These are phyloP conservation scores for Ooceraea biroi DNA, from an alignment of 1,140 invertebrate genomes.

Conservation along the genomic window DNA sequence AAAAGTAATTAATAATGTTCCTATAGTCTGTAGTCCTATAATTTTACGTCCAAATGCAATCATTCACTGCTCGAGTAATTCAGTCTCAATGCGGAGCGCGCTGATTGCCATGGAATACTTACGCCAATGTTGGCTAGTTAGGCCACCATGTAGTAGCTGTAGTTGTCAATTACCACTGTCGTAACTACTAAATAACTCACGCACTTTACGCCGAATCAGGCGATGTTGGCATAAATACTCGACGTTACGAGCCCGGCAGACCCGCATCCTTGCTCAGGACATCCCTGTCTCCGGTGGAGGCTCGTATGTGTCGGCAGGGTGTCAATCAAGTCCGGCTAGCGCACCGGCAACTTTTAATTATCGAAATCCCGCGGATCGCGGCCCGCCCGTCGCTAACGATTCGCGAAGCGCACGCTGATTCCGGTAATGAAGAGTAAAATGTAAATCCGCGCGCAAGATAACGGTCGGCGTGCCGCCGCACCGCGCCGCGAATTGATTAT, in stretches of 20 bases:
- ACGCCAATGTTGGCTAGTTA: conserved; percentile 46
- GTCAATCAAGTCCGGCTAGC: conserved; percentile 69
- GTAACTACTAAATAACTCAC: conserved; percentile 62
- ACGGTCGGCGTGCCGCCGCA: conserved; percentile 40
- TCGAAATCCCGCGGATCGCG: conserved; percentile 60
- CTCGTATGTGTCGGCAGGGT: conserved; percentile 60
- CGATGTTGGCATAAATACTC: conserved; percentile 49
- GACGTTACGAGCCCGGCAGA: conserved; percentile 67
- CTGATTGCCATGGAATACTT: neutral
- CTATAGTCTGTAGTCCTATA: too few species aligned
- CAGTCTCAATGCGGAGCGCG: neutral
- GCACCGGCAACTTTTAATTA: conserved; percentile 70
- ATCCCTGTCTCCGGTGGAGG: neutral
- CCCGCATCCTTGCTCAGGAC: conserved; percentile 19
- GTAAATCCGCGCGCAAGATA: conserved; percentile 45
- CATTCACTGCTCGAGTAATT: too few species aligned
- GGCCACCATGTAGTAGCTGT: conserved; percentile 59
- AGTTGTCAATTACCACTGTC: conserved; percentile 56
- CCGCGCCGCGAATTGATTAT: conserved; percentile 52
- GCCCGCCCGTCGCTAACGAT: conserved; percentile 66
- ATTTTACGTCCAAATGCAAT: too few species aligned
- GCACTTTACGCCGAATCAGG: conserved; percentile 39
- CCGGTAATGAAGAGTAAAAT: conserved; percentile 63
- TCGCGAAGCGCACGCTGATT: conserved; percentile 57
- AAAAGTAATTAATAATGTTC: too few species aligned